Evolutionary conservation across 2,797 vertebrate species (phyloP).

Genomic region (Triplophysa bombifrons): DNA sequence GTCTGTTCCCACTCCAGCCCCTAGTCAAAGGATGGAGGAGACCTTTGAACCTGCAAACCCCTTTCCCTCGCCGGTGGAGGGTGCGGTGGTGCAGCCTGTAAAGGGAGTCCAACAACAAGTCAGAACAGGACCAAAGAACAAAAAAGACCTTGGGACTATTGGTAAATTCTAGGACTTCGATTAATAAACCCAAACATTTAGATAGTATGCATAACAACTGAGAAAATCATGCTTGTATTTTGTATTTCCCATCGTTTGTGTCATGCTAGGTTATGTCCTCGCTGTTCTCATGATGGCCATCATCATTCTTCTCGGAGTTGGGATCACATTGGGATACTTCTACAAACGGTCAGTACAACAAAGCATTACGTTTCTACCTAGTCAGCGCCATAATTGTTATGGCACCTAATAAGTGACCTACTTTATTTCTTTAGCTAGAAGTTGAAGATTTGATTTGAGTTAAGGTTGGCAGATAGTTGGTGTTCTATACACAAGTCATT

Average conservation of each 20-base stretch:
- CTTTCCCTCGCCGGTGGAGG: conserved; percentile 70
- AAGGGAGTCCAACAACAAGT: conserved; percentile 89
- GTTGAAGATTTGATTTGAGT: background rate
- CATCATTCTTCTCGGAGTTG: conserved; percentile 77
- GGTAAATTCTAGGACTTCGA: conserved; percentile 68
- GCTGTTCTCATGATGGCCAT: conserved; percentile 76
- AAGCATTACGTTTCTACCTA: too few species aligned
- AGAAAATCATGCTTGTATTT: background rate
- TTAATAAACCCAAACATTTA: background rate
- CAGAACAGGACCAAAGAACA: conserved; percentile 82
- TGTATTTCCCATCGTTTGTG: background rate
- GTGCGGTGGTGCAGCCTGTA: conserved; percentile 81
- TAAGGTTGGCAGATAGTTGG: background rate
- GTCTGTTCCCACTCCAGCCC: conserved; percentile 35
- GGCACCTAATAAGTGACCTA: too few species aligned
- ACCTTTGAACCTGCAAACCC: conserved; percentile 70
- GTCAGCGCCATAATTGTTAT: too few species aligned
- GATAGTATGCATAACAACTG: too few species aligned
- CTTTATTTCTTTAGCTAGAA: background rate
- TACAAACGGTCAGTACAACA: conserved; percentile 76
- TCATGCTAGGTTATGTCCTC: conserved; percentile 72
- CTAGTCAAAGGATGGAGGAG: conserved; percentile 53
- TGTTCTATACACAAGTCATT: background rate
- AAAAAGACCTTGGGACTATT: conserved; percentile 89
- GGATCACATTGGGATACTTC: conserved; percentile 80